phyloP scores from a whole-genome alignment of 2,113 vertebrate species.

The Ctenomys sociabilis region DNA sequence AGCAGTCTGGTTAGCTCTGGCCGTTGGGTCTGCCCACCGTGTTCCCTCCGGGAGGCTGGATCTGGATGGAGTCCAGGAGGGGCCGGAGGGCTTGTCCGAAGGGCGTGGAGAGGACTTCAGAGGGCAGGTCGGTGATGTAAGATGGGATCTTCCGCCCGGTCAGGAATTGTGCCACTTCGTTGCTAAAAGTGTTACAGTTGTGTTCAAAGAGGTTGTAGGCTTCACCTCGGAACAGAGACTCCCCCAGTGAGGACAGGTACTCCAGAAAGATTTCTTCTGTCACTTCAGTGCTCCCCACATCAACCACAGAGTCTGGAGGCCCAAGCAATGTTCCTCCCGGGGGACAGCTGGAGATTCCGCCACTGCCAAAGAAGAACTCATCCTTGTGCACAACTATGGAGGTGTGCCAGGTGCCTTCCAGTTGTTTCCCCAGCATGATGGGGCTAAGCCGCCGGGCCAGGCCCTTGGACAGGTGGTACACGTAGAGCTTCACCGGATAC shows the following conservation, averaged over 20 bases:
- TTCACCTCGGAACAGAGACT: constrained; percentile 85
- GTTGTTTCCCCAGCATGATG: constrained; percentile 88
- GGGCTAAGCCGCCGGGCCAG: constrained; percentile 94
- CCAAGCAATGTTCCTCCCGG: no score
- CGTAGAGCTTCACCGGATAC: constrained; percentile 92
- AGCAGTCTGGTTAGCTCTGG: constrained; percentile 89
- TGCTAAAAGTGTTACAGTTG: constrained; percentile 99
- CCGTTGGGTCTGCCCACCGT: constrained; percentile 90
- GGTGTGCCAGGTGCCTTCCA: no score
- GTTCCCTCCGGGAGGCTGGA: constrained; percentile 92
- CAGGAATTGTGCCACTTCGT: constrained; percentile 98
- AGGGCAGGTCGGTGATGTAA: constrained; percentile 98
- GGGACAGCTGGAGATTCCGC: no score
- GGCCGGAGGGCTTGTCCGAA: constrained; percentile 96
- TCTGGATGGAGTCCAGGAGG: constrained; percentile 91
- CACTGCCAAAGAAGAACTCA: no score
- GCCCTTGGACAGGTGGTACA: constrained; percentile 96
- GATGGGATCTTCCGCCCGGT: constrained; percentile 96
- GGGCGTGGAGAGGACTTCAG: constrained; percentile 98
- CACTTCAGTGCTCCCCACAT: no score
- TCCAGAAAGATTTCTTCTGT: no score
- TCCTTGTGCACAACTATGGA: no score
- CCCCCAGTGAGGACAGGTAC: no score
- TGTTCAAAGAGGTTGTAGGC: constrained; percentile 96
- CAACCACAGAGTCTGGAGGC: no score